Evolutionary conservation across 1,140 invertebrate species (phyloP).

Genomic region (Acyrthosiphon pisum): DNA sequence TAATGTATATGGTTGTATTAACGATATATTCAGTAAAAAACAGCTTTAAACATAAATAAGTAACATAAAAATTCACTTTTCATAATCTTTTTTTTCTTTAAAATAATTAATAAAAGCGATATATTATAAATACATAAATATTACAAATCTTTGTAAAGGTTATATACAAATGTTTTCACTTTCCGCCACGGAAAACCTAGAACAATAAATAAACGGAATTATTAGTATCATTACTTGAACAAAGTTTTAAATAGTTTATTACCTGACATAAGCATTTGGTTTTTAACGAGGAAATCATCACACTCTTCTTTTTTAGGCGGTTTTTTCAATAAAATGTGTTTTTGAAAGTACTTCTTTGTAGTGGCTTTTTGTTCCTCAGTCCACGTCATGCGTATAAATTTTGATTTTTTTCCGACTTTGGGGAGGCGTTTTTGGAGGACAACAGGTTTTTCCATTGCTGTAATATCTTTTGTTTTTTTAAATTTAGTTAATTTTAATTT

Average conservation of each 20-base stretch:
- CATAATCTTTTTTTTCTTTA: not conserved
- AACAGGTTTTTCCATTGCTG: not conserved
- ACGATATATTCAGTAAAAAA: no score
- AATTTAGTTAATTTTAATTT: not conserved
- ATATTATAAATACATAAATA: not conserved
- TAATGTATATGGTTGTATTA: no score
- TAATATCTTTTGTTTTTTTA: not conserved
- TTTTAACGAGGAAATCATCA: not conserved
- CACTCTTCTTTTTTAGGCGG: not conserved
- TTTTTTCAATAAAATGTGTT: not conserved
- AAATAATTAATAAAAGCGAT: not conserved
- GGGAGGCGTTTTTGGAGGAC: not conserved
- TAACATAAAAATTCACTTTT: no score
- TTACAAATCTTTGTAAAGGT: not conserved
- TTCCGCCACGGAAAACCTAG: not conserved
- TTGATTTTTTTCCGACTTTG: not conserved
- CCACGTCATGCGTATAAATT: not conserved
- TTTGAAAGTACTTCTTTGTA: not conserved
- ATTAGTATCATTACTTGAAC: not conserved
- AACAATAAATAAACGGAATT: not conserved
- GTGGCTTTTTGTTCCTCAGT: not conserved
- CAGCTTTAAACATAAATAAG: no score
- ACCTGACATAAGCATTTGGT: not conserved
- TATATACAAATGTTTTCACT: not conserved
- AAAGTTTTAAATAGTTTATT: not conserved